Percentiles rank a stretch among this genome's conserved stretches.
These are phyloP conservation scores for Colinus virginianus DNA, from an alignment of 2,113 vertebrate species.

Conservation along the genomic window DNA sequence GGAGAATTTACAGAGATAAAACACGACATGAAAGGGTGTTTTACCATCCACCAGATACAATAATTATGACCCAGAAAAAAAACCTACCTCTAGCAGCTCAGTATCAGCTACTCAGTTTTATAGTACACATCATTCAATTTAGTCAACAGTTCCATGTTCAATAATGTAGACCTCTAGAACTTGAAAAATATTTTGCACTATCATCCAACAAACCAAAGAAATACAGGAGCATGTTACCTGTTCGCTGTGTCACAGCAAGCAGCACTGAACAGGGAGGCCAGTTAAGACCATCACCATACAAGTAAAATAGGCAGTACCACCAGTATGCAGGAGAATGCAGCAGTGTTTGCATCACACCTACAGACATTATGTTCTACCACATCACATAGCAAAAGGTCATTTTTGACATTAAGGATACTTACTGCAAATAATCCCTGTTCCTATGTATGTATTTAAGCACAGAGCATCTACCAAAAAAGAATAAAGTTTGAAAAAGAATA, in stretches of 20 bases:
- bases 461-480: not conserved
- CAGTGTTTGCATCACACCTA: not conserved
- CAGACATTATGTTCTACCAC: not conserved
- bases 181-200: not conserved
- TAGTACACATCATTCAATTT: not conserved
- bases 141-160: not conserved
- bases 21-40: not conserved
- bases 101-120: conserved; percentile 40
- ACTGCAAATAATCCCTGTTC: not conserved
- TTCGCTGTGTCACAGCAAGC: not conserved
- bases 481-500: not conserved
- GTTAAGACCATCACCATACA: not conserved
- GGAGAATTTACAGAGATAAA: not conserved
- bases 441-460: not conserved
- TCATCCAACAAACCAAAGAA: not conserved
- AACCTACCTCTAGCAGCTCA: conserved; percentile 42
- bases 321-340: not conserved
- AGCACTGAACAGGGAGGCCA: not conserved
- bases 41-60: not conserved
- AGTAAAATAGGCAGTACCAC: not conserved
- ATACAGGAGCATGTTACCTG: not conserved
- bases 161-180: not conserved
- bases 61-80: conserved; percentile 32
- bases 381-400: not conserved
- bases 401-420: not conserved